phyloP scores from a whole-genome alignment of 2,888 invertebrate species.

The Phrixothrix hirtus region DNA sequence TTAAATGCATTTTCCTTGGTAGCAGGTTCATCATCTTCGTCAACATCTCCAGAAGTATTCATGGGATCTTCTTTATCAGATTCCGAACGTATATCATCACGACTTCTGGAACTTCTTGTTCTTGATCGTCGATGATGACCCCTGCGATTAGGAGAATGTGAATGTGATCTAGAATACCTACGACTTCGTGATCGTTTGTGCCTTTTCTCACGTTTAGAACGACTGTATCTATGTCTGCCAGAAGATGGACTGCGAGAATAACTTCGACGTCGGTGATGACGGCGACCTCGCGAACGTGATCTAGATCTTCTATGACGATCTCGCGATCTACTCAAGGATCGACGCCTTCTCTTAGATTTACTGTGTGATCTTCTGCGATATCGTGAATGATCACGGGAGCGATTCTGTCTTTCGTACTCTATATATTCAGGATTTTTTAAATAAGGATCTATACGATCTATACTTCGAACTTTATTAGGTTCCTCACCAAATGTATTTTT shows the following conservation, averaged over 20 bases:
- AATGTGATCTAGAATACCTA: slow-evolving; percentile 27
- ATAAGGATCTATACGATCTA: slow-evolving; percentile 48
- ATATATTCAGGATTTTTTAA: slow-evolving; percentile 48
- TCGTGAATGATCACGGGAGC: slow-evolving; percentile 21
- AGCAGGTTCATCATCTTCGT: slow-evolving; percentile 51
- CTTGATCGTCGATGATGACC: slow-evolving; percentile 29
- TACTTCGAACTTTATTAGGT: slow-evolving; percentile 33
- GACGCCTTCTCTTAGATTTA: slow-evolving; percentile 36
- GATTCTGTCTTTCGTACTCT: slow-evolving; percentile 40
- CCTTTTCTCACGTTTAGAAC: slow-evolving; percentile 11
- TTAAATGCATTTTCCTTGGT: slow-evolving; percentile 71
- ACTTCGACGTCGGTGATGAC: slow-evolving; percentile 22
- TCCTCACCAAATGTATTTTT: slow-evolving; percentile 17
- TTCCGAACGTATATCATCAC: slow-evolving; percentile 20
- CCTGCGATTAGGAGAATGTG: slow-evolving; percentile 18
- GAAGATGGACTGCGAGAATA: slow-evolving; percentile 26
- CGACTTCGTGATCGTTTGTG: slow-evolving; percentile 27
- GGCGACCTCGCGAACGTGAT: slow-evolving; percentile 37
- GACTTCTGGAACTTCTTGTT: slow-evolving; percentile 16
- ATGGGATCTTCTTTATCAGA: slow-evolving; percentile 41
- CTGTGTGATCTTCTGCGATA: slow-evolving; percentile 32
- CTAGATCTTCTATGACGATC: slow-evolving; percentile 35
- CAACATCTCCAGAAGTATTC: slow-evolving; percentile 26
- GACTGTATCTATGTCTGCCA: slow-evolving; percentile 25
- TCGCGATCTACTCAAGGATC: slow-evolving; percentile 35